These are phyloP conservation scores for Sterrhoptilus dennistouni DNA, from an alignment of 2,113 vertebrate genomes.

Conservation along the genomic window DNA sequence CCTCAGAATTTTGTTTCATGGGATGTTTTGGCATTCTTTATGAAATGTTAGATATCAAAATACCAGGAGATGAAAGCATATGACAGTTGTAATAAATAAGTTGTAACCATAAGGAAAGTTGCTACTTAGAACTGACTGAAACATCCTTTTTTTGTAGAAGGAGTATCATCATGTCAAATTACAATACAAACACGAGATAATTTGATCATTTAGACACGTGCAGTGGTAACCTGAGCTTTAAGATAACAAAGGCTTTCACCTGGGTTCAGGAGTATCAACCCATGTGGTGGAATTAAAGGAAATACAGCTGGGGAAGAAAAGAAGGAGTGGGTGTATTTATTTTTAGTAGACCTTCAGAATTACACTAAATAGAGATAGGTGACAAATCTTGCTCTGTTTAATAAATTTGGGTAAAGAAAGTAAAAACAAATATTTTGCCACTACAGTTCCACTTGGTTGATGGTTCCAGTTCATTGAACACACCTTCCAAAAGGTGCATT, in stretches of 20 bases:
- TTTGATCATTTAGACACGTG: constrained; percentile 19
- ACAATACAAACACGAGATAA: constrained; percentile 19
- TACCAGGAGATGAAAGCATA: constrained; percentile 39
- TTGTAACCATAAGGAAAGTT: neutral
- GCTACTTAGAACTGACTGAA: constrained; percentile 38
- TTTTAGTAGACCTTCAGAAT: neutral
- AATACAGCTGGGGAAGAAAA: neutral
- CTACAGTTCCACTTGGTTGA: neutral
- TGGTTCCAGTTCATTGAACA: neutral
- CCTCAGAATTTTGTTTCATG: constrained; percentile 47
- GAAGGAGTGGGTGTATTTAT: neutral
- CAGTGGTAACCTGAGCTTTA: neutral
- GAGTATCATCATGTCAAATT: constrained; percentile 30
- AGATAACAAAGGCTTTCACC: constrained; percentile 8
- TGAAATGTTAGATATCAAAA: constrained; percentile 49
- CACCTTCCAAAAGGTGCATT: neutral
- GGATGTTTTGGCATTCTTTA: constrained; percentile 45
- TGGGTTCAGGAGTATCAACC: neutral
- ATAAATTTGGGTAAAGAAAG: neutral
- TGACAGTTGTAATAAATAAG: constrained; percentile 44
- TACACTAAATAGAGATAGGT: neutral
- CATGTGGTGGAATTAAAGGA: neutral
- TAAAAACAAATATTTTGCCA: neutral
- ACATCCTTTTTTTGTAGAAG: constrained; percentile 1
- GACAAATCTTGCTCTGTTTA: neutral